A percentile compares a stretch with the other conserved stretches of the same genome.
phyloP scores from a whole-genome alignment of 2,888 invertebrate species.

The Eilema caniola region DNA sequence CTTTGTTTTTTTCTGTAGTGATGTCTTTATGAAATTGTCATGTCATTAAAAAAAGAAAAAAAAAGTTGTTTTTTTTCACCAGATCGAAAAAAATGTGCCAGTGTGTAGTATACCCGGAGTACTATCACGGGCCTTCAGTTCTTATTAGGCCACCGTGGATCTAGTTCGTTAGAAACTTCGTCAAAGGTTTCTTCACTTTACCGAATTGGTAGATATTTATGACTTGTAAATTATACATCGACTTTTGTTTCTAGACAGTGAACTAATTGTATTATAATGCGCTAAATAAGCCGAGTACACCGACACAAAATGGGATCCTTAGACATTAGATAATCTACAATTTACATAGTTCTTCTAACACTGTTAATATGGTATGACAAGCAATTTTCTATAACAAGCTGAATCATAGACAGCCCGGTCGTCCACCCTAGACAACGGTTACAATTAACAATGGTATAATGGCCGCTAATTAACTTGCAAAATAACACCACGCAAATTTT shows the following conservation, averaged over 20 bases:
- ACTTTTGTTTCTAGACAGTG: background rate
- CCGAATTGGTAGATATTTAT: too few relatives aligned
- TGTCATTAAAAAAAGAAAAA: too few relatives aligned
- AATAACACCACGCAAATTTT: conserved; percentile 10
- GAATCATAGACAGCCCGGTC: conserved; percentile 37
- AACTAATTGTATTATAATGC: background rate
- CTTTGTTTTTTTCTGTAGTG: too few relatives aligned
- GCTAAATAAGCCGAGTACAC: background rate
- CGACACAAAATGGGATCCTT: background rate
- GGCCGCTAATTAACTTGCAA: conserved; percentile 43
- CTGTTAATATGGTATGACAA: conserved; percentile 8
- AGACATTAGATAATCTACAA: background rate
- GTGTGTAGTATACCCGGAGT: too few relatives aligned
- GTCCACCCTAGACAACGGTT: conserved; percentile 41
- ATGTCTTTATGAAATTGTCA: too few relatives aligned
- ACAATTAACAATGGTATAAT: conserved; percentile 51
- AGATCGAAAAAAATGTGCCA: too few relatives aligned
- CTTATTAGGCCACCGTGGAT: too few relatives aligned
- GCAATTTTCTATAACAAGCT: conserved; percentile 17
- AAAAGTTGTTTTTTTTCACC: too few relatives aligned
- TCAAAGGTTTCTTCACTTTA: background rate
- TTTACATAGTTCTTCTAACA: background rate
- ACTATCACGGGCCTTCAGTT: too few relatives aligned
- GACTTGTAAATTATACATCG: too few relatives aligned
- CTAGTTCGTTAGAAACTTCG: background rate